phyloP scores from a whole-genome alignment of 2,888 invertebrate genomes.

The Hypomecis atomaria region DNA sequence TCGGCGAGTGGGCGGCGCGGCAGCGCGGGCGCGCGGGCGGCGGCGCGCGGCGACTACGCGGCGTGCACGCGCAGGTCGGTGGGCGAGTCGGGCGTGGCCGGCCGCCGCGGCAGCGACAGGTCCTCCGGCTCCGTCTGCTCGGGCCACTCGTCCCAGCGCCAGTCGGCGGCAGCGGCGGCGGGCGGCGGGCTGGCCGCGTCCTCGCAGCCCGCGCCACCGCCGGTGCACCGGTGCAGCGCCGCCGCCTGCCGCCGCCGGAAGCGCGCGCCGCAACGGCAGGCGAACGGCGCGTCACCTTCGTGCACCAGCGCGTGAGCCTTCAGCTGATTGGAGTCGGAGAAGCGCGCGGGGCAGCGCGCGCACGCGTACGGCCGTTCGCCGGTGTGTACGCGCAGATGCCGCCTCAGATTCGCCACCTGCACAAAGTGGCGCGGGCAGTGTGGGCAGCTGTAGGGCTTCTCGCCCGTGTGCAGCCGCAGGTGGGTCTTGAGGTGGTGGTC shows the following conservation, averaged over 20 bases:
- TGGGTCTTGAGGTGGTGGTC: slow-evolving; percentile 97
- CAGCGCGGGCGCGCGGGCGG: slow-evolving; percentile 42
- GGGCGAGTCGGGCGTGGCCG: slow-evolving; percentile 80
- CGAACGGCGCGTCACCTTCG: slow-evolving; percentile 95
- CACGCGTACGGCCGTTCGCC: slow-evolving; percentile 96
- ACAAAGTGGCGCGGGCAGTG: slow-evolving; percentile 97
- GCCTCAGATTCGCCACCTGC: slow-evolving; percentile 95
- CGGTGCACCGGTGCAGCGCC: slow-evolving; percentile 91
- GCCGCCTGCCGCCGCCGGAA: slow-evolving; percentile 96
- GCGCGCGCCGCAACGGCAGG: slow-evolving; percentile 91
- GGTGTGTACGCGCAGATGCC: slow-evolving; percentile 95
- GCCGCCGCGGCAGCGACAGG: slow-evolving; percentile 88
- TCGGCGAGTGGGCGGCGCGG: slow-evolving; percentile 61
- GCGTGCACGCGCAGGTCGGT: slow-evolving; percentile 80
- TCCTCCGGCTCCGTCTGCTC: slow-evolving; percentile 97
- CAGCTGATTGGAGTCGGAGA: slow-evolving; percentile 96
- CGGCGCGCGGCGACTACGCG: slow-evolving; percentile 72
- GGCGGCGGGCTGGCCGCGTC: slow-evolving; percentile 75
- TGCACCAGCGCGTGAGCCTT: slow-evolving; percentile 96
- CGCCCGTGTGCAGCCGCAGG: slow-evolving; percentile 96
- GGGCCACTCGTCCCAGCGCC: slow-evolving; percentile 85
- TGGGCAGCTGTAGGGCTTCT: slow-evolving; percentile 96
- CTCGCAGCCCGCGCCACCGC: slow-evolving; percentile 70
- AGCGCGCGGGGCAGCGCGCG: slow-evolving; percentile 92
- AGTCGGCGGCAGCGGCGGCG: slow-evolving; percentile 70